Evolutionary conservation across 2,888 invertebrate species (phyloP), one percentile per base, ranked within the genome.

Genomic region (Aelia acuminata): DNA sequence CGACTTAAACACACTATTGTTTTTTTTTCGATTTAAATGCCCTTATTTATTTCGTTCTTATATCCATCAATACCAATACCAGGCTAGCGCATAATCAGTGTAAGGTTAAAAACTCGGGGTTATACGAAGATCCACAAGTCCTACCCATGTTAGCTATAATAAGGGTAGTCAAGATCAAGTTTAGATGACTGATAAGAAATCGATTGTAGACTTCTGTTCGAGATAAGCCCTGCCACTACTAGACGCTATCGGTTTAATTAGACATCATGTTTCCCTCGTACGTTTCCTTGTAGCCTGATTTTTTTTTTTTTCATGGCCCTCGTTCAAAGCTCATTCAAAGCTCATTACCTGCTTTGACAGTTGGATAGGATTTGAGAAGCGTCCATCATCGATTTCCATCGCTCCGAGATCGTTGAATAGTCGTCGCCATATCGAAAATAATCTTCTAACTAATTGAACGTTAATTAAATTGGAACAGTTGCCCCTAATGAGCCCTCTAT

Each of bases 381-480:
- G 63, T 70, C 63, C 63, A 35, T 70, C 35, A 35, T 11, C 63
- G 4, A 10, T 7, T 13, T 31, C 26, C 8, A 18, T 18, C 18
- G 5, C 63, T 35, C 15, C 8, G 13, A 3, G 7, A 35, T 8
- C 31, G 3, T 15, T 18, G 63, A 35, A 35, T 5, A 5, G 1
- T 18, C 63, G 35, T 70, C 31, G 35, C 26, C 43, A 80, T 80
- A 80, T 80, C 43, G 80, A 80, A 80, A 80, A 80, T 80, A 80
- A 80, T 47, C 43, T 39, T 11, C 80, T 80, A 43, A 47, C 80
- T 80, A 80, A 80, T 80, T 80, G 80, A 80, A 39, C 43, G 80
- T 80, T 80, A 80, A 80, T 80, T 80, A 80, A 80, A 80, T 80
- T 80, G 80, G 35, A 80, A 80, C 80, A 47, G 43, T n/a, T 43